These are phyloP conservation scores for Conus betulinus DNA, from an alignment of 1,140 invertebrate genomes.

Conservation along the genomic window DNA sequence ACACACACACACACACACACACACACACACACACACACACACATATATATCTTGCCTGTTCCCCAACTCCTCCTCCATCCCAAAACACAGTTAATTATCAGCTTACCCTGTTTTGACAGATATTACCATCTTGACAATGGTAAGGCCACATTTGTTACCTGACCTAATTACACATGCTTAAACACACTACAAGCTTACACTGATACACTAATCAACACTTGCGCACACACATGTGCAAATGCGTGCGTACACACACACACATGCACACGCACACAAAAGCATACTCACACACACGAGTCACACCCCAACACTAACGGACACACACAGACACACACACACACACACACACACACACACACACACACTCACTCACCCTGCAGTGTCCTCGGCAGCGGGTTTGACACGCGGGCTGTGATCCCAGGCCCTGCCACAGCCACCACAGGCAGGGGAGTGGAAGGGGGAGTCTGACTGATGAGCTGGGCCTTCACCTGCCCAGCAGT, in stretches of 20 bases:
- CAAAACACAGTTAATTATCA: background rate
- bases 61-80: too few relatives aligned
- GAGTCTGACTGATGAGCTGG: conserved; percentile 46
- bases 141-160: background rate
- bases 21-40: conserved; percentile 26
- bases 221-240: background rate
- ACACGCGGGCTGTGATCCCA: background rate
- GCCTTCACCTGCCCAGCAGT: conserved; percentile 61
- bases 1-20: background rate
- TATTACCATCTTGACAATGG: background rate
- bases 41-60: background rate
- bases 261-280: background rate
- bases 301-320: background rate
- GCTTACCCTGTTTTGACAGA: background rate
- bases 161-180: background rate
- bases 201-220: background rate
- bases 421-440: background rate
- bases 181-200: background rate
- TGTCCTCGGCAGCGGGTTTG: background rate
- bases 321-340: background rate
- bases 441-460: conserved; percentile 21
- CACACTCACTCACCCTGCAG: background rate
- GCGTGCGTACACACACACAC: background rate
- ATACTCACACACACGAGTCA: background rate
- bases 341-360: too few relatives aligned